Conservation (phyloP, 1,140 invertebrate genomes). For the Drosophila truncata region DNA sequence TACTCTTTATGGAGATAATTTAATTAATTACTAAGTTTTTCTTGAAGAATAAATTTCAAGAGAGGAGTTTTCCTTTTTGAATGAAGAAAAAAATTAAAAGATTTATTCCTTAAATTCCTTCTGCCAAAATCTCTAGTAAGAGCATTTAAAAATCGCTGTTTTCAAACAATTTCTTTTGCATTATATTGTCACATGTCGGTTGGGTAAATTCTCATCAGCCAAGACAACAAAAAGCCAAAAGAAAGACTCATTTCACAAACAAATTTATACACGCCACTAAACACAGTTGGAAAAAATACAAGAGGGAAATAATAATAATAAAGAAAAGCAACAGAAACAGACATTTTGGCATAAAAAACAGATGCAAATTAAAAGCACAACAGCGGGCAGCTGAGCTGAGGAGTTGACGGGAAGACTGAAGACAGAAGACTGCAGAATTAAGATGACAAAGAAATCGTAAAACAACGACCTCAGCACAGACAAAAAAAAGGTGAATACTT, state of each 20-base stretch:
- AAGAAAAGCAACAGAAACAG: constrained; percentile 37
- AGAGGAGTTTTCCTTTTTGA: not conserved
- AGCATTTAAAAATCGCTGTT: not conserved
- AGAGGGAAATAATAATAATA: constrained; percentile 34
- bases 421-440: constrained; percentile 13
- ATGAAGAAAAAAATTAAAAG: not conserved
- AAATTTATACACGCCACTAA: constrained; percentile 57
- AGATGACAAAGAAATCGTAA: constrained; percentile 16
- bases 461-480: constrained; percentile 33
- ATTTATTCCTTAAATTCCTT: not conserved
- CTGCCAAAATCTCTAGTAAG: not conserved
- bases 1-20: constrained; percentile 4
- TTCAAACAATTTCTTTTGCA: not conserved
- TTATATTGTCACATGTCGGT: constrained; percentile 52
- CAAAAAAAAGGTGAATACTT: not conserved
- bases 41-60: not conserved
- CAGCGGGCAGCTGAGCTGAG: not conserved
- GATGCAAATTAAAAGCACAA: constrained; percentile 67
- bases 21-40: not conserved
- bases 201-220: constrained; percentile 64
- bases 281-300: constrained; percentile 25
- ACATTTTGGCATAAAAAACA: constrained; percentile 67
- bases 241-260: constrained; percentile 68
- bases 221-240: constrained; percentile 36
- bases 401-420: constrained; percentile 10